These are phyloP conservation scores for Apostichopus parvimensis DNA, from an alignment of 35 echinoderm and acorn worm genomes.

Conservation along the genomic window DNA sequence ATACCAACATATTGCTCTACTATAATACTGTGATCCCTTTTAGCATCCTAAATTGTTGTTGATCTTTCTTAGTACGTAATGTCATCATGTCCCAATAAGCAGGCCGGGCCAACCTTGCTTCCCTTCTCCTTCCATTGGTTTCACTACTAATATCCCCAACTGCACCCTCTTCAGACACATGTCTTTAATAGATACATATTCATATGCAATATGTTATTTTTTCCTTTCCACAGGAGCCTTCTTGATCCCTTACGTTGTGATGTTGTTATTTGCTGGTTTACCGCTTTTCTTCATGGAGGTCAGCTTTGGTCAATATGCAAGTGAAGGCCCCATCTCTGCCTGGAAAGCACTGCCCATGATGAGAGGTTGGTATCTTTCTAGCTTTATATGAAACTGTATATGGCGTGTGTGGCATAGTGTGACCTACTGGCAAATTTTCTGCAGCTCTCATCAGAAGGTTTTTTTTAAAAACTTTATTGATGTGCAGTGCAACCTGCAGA, in stretches of 20 bases:
- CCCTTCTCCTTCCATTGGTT: not conserved
- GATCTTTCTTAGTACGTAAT: too few species aligned
- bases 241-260: constrained; percentile 90
- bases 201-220: not conserved
- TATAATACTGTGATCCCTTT: too few species aligned
- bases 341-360: constrained; percentile 80
- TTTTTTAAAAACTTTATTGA: too few species aligned
- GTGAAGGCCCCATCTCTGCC: constrained; percentile 71
- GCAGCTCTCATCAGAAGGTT: too few species aligned
- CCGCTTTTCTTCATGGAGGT: constrained; percentile 89
- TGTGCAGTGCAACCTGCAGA: too few species aligned
- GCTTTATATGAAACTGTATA: too few species aligned
- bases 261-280: constrained; percentile 89
- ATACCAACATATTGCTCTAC: too few species aligned
- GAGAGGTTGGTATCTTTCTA: constrained; percentile 62
- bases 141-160: not conserved
- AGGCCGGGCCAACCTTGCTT: too few species aligned
- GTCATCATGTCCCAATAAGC: too few species aligned
- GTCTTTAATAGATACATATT: not conserved
- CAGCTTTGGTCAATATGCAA: constrained; percentile 85
- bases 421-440: too few species aligned
- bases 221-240: constrained; percentile 74
- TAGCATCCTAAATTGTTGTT: too few species aligned
- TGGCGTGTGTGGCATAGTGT: too few species aligned
- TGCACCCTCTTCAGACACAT: not conserved